Base-by-base conservation (phyloP, 2,888 invertebrate genomes). In the Trachelus iudaicus region DNA sequence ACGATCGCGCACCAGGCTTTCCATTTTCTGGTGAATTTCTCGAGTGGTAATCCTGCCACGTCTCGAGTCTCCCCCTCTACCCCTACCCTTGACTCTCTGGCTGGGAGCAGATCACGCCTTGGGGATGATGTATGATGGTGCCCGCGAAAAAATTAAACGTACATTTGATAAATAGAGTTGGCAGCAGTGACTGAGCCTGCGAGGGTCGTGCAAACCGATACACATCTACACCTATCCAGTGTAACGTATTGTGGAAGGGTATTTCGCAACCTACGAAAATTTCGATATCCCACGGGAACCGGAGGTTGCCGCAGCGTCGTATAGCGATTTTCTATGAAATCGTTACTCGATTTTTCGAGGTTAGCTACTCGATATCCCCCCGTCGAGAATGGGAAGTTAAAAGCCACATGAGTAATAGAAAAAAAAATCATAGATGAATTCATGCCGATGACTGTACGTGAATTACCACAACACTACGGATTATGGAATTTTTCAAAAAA, bases 111-210 rank as follows among this genome's bases (percentile, higher is more conserved):
- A 89, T 90, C 90, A 89, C 88, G 88, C 87, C 83, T 84, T 83
- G 79, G 81, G 82, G 87, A 89, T 90, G 90, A 90, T 90, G 87
- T 89, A 90, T 87, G 90, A 89, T 85, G 83, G 85, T 84, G 83
- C 85, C 85, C 85, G 84, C 85, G 86, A 89, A 90, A 90, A 89
- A 90, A 90, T 90, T 90, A 90, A 90, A 90, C 87, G 89, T 87
- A 87, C 87, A 85, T 87, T 89, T 90, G 90, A 90, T 90, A 89
- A 90, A 90, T 90, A 89, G 90, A 89, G 86, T 86, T 85, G 83
- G 85, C 76, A 77, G 81, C 83, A 81, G 82, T 79, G 83, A 82
- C 83, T 81, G 37, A 77, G 79, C 76, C 75, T 75, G 79, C 77
- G 79, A 73, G 78, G 77, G 73, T 75, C 69, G 12, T 71, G 4